Evolutionary conservation across 2,888 invertebrate genomes (phyloP).

Genomic region (Drosophila mimetica): DNA sequence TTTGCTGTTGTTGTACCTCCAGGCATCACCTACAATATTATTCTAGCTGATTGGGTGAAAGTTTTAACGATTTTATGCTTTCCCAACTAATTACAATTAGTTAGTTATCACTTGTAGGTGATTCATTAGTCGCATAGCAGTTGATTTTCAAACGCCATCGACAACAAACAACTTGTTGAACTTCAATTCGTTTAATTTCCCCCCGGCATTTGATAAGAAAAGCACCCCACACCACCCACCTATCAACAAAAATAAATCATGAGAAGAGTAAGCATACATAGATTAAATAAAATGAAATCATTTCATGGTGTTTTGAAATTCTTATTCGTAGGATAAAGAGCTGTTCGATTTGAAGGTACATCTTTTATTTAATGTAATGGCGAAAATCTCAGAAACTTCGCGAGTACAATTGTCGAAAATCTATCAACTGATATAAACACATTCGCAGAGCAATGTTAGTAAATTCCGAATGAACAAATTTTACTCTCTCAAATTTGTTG

Average conservation of each 20-base stretch:
- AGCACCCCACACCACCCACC: not conserved
- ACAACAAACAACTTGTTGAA: conserved; percentile 27
- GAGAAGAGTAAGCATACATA: not conserved
- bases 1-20: too few relatives aligned
- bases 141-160: not conserved
- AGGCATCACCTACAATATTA: conserved; percentile 8
- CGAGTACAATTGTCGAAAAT: not conserved
- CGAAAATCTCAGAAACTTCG: not conserved
- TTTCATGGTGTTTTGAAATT: conserved; percentile 9
- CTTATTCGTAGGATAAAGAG: not conserved
- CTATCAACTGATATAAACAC: not conserved
- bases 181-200: conserved; percentile 21
- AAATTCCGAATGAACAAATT: not conserved
- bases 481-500: conserved; percentile 3
- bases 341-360: too few relatives aligned
- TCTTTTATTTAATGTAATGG: not conserved
- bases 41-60: conserved; percentile 21
- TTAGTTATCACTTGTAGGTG: not conserved
- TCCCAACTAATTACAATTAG: not conserved
- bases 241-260: conserved; percentile 11
- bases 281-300: conserved; percentile 1
- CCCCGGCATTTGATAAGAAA: conserved; percentile 12
- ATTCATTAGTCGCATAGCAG: not conserved
- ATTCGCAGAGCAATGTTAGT: not conserved
- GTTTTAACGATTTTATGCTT: not conserved